A percentile compares a stretch with the other conserved stretches of the same genome.
Conservation (phyloP, 2,113 vertebrate species). For the Eupsittula cactorum region DNA sequence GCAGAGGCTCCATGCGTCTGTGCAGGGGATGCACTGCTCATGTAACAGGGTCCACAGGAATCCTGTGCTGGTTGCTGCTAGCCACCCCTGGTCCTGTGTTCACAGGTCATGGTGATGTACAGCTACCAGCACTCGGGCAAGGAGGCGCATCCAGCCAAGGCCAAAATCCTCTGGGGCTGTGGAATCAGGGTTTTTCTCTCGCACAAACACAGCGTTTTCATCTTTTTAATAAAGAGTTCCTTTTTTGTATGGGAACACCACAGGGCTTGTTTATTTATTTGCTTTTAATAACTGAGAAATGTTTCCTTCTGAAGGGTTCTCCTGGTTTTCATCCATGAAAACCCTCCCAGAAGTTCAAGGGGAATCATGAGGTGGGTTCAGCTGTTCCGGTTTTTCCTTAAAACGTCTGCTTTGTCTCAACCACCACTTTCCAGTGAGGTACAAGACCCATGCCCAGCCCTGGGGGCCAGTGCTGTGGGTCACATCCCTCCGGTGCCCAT, state of each 20-base stretch:
- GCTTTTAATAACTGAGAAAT: conserved; percentile 47
- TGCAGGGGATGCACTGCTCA: neutral
- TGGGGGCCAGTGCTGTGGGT: neutral
- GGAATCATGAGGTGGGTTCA: neutral
- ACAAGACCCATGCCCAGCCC: neutral
- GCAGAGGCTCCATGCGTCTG: accelerated
- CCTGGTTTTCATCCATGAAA: conserved; percentile 15
- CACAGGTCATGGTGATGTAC: accelerated
- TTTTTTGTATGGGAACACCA: neutral
- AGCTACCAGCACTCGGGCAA: accelerated
- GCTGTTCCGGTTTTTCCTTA: neutral
- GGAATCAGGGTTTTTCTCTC: neutral
- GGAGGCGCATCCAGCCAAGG: neutral
- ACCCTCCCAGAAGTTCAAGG: conserved; percentile 21
- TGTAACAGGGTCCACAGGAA: accelerated
- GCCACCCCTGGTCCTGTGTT: neutral
- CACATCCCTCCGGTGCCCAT: neutral
- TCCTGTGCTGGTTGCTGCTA: neutral
- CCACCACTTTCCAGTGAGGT: neutral
- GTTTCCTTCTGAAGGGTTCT: conserved; percentile 8
- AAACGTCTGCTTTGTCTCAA: neutral
- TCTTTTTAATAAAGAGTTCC: conserved; percentile 18
- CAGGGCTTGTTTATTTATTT: conserved; percentile 44
- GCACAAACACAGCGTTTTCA: neutral
- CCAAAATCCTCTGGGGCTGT: neutral